Percentiles rank a stretch among this genome's conserved stretches.
phyloP scores from a whole-genome alignment of 1,140 invertebrate species.

The Heliconius hermathena region DNA sequence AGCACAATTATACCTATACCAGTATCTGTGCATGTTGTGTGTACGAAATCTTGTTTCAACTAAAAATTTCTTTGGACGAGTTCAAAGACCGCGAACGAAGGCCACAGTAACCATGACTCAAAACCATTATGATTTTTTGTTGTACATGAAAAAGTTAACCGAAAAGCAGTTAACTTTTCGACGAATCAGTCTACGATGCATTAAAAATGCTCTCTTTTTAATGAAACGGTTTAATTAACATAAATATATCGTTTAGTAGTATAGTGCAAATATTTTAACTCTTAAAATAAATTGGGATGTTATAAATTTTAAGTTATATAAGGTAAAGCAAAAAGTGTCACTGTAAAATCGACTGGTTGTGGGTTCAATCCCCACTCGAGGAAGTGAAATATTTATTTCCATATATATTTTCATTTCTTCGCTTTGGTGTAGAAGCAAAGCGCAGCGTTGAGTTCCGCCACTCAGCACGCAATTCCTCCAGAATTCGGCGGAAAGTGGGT shows the following conservation, averaged over 20 bases:
- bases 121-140: conserved; percentile 63
- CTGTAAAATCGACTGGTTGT: too few species aligned
- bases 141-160: conserved; percentile 42
- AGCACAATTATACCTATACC: conserved; percentile 40
- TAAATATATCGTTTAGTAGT: not conserved
- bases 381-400: too few species aligned
- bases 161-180: conserved; percentile 25
- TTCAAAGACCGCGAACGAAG: conserved; percentile 73
- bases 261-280: not conserved
- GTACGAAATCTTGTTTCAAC: conserved; percentile 48
- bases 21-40: conserved; percentile 66
- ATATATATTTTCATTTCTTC: too few species aligned
- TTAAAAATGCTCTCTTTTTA: conserved; percentile 11
- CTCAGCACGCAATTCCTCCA: too few species aligned
- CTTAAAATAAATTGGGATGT: too few species aligned
- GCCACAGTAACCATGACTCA: conserved; percentile 66
- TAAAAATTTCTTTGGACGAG: conserved; percentile 48
- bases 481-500: too few species aligned
- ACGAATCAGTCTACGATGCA: conserved; percentile 12
- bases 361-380: too few species aligned
- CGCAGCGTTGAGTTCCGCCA: too few species aligned
- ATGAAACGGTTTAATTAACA: not conserved
- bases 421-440: too few species aligned
- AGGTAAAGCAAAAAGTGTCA: too few species aligned
- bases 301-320: too few species aligned